Percentiles rank a stretch among this genome's conserved stretches.
phyloP scores from a whole-genome alignment of 2,888 invertebrate genomes.

The Polylopha cassiicola region DNA sequence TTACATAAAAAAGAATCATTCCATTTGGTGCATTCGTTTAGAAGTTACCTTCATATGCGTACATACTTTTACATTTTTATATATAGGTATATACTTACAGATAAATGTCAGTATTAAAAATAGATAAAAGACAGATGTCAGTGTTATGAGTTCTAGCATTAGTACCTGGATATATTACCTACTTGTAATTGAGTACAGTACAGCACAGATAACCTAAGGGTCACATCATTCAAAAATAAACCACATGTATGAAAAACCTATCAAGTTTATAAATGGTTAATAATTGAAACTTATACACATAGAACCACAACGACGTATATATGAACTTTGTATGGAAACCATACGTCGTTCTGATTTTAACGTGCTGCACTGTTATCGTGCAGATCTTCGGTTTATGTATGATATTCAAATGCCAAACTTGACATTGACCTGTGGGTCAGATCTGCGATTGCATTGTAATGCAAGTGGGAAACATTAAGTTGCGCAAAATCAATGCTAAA shows the following conservation, averaged over 20 bases:
- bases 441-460: constrained; percentile 25
- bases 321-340: background rate
- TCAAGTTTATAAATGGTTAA: constrained; percentile 1
- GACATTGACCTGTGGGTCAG: constrained; percentile 37
- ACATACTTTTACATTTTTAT: no score
- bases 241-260: background rate
- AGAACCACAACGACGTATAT: background rate
- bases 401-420: constrained; percentile 31
- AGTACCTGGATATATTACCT: no score
- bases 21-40: no score
- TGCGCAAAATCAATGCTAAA: constrained; percentile 23
- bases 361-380: constrained; percentile 5
- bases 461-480: constrained; percentile 24
- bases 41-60: no score
- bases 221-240: constrained; percentile 1
- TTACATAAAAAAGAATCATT: no score
- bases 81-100: no score
- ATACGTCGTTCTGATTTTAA: no score
- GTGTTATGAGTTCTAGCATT: no score
- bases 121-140: no score
- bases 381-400: constrained; percentile 15
- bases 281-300: constrained; percentile 1
- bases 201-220: background rate
- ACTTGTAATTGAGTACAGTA: background rate
- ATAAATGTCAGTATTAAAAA: no score